Evolutionary conservation across 1,140 invertebrate genomes (phyloP).

Genomic region (Drosophila pseudoananassae): DNA sequence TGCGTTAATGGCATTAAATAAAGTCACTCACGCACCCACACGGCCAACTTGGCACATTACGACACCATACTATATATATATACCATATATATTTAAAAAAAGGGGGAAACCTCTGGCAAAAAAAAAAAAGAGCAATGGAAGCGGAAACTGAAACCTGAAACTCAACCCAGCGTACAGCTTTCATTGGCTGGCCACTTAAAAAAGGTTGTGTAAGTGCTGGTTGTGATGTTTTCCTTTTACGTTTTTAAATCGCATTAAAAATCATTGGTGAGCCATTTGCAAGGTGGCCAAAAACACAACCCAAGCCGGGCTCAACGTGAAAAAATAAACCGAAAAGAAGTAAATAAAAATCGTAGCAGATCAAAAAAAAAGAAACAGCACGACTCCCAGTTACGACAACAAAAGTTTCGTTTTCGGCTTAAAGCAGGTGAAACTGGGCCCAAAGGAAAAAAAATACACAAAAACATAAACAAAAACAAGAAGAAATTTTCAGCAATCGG

Average conservation of each 20-base stretch:
- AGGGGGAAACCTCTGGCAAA: no score
- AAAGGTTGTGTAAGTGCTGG: slow-evolving; percentile 63
- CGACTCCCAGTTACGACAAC: slow-evolving; percentile 43
- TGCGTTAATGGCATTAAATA: slow-evolving; percentile 82
- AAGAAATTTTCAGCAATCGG: slow-evolving; percentile 16
- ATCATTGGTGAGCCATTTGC: slow-evolving; percentile 66
- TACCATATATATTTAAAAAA: not conserved
- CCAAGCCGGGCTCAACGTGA: slow-evolving; percentile 22
- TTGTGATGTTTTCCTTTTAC: slow-evolving; percentile 36
- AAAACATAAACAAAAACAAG: slow-evolving; percentile 27
- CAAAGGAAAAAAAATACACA: not conserved
- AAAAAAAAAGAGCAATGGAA: slow-evolving; percentile 7
- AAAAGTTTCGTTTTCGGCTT: slow-evolving; percentile 73
- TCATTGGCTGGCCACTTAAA: slow-evolving; percentile 74
- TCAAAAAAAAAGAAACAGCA: slow-evolving; percentile 8
- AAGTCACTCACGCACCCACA: slow-evolving; percentile 56
- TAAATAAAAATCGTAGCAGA: slow-evolving; percentile 13
- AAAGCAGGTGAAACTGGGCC: slow-evolving; percentile 62
- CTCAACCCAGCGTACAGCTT: slow-evolving; percentile 18
- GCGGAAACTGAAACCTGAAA: slow-evolving; percentile 37
- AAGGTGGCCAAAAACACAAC: slow-evolving; percentile 42
- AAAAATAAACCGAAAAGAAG: slow-evolving; percentile 7
- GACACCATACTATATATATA: not conserved
- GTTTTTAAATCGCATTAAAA: slow-evolving; percentile 78
- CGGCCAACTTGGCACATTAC: not conserved